A percentile compares a stretch with the other conserved stretches of the same genome.
phyloP scores from a whole-genome alignment of 2,113 vertebrate genomes.

The Pelmatolapia mariae region DNA sequence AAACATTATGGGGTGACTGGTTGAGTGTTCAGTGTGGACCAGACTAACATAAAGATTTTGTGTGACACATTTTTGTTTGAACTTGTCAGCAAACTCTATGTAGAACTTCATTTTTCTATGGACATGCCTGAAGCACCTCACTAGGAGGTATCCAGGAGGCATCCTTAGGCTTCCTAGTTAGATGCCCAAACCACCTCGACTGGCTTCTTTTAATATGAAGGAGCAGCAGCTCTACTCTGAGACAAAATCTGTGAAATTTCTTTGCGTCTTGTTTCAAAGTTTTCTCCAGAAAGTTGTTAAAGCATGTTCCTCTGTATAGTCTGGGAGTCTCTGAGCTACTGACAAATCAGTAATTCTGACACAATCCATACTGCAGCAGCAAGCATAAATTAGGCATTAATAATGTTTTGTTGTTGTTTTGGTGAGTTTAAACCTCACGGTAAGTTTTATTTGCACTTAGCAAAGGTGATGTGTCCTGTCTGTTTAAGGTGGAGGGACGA shows the following conservation, averaged over 20 bases:
- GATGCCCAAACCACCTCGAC: background rate
- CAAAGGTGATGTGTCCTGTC: background rate
- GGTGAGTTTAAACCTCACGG: background rate
- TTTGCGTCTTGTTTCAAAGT: background rate
- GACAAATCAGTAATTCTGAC: background rate
- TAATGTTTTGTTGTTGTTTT: background rate
- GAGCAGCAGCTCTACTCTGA: background rate
- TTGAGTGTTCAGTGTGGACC: background rate
- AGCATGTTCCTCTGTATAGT: background rate
- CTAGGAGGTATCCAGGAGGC: background rate
- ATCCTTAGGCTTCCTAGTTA: background rate
- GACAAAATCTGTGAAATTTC: background rate
- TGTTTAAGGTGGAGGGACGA: conserved; percentile 87
- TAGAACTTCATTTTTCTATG: background rate
- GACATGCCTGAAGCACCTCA: background rate
- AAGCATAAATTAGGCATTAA: background rate
- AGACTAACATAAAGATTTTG: background rate
- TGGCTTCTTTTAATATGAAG: background rate
- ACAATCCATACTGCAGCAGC: background rate
- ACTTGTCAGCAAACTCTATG: background rate
- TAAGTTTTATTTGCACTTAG: background rate
- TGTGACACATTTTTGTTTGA: background rate
- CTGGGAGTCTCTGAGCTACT: background rate
- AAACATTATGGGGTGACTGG: background rate
- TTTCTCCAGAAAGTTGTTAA: background rate